A percentile compares a stretch with the other conserved stretches of the same genome.
These are phyloP conservation scores for Poeciliopsis turrubarensis DNA, from an alignment of 2,113 vertebrate species.

Conservation along the genomic window DNA sequence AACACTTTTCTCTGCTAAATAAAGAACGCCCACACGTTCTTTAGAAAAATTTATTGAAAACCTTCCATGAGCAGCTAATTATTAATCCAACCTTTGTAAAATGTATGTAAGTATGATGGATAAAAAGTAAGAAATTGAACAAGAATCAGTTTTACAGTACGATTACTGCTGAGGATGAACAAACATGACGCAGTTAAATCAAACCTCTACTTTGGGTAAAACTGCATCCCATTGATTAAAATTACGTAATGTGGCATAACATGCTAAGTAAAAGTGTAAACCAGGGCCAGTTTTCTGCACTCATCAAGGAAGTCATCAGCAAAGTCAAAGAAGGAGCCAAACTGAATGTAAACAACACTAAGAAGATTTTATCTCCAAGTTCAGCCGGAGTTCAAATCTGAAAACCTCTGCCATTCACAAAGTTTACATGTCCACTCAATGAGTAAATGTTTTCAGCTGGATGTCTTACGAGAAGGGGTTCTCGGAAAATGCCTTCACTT, in stretches of 20 bases:
- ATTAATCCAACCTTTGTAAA: too few species aligned
- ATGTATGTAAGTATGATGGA: too few species aligned
- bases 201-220: background rate
- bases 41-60: too few species aligned
- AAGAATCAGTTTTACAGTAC: background rate
- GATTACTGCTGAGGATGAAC: background rate
- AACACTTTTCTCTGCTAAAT: too few species aligned
- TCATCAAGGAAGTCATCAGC: slow-evolving; percentile 6
- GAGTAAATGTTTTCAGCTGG: slow-evolving; percentile 38
- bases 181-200: slow-evolving; percentile 1
- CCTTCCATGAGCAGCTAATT: too few species aligned
- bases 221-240: background rate
- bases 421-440: slow-evolving; percentile 17
- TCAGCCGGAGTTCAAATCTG: slow-evolving; percentile 19
- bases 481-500: background rate
- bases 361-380: slow-evolving; percentile 3
- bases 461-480: background rate
- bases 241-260: background rate
- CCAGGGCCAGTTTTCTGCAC: background rate
- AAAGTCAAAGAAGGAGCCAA: background rate
- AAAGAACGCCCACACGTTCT: too few species aligned
- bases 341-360: background rate
- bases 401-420: slow-evolving; percentile 15
- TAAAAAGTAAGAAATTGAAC: too few species aligned
- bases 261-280: slow-evolving; percentile 5